A percentile compares a stretch with the other conserved stretches of the same genome.
phyloP scores from a whole-genome alignment of 2,888 invertebrate species.

The Charanyca ferruginea region DNA sequence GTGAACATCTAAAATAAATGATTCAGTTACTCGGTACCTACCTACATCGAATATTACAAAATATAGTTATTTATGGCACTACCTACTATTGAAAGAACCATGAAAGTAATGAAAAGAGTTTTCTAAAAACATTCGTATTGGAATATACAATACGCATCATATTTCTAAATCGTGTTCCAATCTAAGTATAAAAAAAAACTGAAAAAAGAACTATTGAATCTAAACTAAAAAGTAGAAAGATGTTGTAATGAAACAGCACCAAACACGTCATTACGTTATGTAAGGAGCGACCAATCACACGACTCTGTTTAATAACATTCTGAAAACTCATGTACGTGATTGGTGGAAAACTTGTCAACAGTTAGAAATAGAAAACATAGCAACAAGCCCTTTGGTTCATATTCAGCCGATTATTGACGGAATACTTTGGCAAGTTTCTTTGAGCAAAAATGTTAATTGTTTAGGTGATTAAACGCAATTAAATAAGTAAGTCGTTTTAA shows the following conservation, averaged over 20 bases:
- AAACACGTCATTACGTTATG: slow-evolving; percentile 50
- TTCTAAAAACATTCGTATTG: too few relatives aligned
- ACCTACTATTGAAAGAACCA: too few relatives aligned
- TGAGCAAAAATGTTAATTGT: slow-evolving; percentile 56
- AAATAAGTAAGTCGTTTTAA: slow-evolving; percentile 26
- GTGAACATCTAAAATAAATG: too few relatives aligned
- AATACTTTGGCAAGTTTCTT: slow-evolving; percentile 52
- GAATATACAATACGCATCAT: too few relatives aligned
- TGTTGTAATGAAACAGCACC: slow-evolving; percentile 39
- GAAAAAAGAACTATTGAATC: slow-evolving; percentile 4
- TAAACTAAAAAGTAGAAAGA: slow-evolving; percentile 24
- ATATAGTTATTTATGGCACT: too few relatives aligned
- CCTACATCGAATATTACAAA: too few relatives aligned
- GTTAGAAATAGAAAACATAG: slow-evolving; percentile 56
- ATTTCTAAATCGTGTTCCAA: too few relatives aligned
- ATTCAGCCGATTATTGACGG: slow-evolving; percentile 36
- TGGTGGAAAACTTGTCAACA: slow-evolving; percentile 58
- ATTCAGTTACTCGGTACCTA: too few relatives aligned
- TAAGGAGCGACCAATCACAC: slow-evolving; percentile 59
- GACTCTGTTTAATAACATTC: slow-evolving; percentile 61
- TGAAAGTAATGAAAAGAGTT: too few relatives aligned
- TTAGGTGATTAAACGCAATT: slow-evolving; percentile 28
- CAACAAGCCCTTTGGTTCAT: slow-evolving; percentile 45
- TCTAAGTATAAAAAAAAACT: too few relatives aligned
- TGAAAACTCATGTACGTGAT: slow-evolving; percentile 53